Conservation (phyloP, 2,888 invertebrate genomes). For the Strigamia maritima region DNA sequence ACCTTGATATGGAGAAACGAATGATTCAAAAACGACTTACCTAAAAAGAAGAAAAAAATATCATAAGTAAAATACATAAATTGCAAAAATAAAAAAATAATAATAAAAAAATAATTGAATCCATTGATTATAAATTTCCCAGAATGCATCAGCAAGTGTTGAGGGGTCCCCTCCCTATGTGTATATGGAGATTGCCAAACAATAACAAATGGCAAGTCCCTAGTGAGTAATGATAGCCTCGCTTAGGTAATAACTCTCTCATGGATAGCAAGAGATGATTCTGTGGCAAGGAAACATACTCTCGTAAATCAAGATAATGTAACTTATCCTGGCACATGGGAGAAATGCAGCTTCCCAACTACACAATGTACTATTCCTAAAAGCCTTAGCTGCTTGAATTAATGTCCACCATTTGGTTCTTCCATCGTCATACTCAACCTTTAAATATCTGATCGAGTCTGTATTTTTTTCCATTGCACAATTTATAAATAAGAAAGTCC, state of each 20-base stretch:
- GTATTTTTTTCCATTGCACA: background rate
- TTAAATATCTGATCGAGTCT: background rate
- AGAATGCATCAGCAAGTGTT: background rate
- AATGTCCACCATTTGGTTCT: background rate
- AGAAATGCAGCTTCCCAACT: conserved; percentile 16
- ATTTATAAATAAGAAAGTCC: background rate
- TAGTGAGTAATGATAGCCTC: conserved; percentile 19
- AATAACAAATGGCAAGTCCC: conserved; percentile 20
- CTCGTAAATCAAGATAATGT: conserved; percentile 23
- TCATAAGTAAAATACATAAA: background rate
- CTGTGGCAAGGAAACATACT: conserved; percentile 19
- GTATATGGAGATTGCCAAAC: conserved; percentile 18
- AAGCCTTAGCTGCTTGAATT: conserved; percentile 19
- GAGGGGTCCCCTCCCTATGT: background rate
- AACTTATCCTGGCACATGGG: conserved; percentile 23
- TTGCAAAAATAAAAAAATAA: background rate
- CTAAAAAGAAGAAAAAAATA: background rate
- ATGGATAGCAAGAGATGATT: conserved; percentile 23
- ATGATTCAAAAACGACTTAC: background rate
- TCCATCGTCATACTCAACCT: background rate
- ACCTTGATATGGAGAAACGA: conserved; percentile 1
- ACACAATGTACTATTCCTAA: conserved; percentile 12
- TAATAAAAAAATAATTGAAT: background rate
- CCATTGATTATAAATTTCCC: background rate
- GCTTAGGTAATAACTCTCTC: conserved; percentile 20